Evolutionary conservation across 2,113 vertebrate genomes (phyloP), one percentile per base, ranked within the genome.

Genomic region (Myiozetetes cayanensis): DNA sequence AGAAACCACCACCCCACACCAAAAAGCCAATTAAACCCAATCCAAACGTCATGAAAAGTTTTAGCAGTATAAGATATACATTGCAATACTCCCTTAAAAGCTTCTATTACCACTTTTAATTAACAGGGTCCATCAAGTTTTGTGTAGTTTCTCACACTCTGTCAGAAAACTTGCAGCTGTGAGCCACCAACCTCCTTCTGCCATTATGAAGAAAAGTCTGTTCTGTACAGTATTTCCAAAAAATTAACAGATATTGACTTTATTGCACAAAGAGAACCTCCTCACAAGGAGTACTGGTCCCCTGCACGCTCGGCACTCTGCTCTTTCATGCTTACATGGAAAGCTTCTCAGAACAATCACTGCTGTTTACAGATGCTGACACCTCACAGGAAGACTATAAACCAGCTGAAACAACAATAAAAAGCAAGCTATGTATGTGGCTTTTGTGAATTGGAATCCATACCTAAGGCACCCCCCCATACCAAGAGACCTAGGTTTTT

Each of bases 281-380:
- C 28, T 66, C 62, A 65, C 3, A 2, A 63, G 59, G 10, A 81
- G 35, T 24, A 59, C 41, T 1, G 1, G 41, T 79, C 20, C 14
- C 10, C 7, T 0, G 8, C 27, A 61, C 0, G 0, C 56, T 56
- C 30, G 39, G 41, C 0, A 0, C 46, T 76, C 76, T 81, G 37
- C n/a, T 87, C 35, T 43, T 76, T 62, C 22, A 24, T 0, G 0
- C 23, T 72, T 28, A 22, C 10, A 76, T 8, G 23, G 59, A 93
- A 70, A 91, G 44, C n/a, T 47, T 41, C 65, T 53, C 47, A 50
- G 43, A 82, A 74, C 27, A 66, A 79, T 35, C 33, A 39, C 2
- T 50, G 27, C 35, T 71, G 27, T 43, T 95, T 66, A 77, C 31
- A 93, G 55, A 70, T 47, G 12, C 73, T 0, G 2, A 33, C 0